Percentiles rank a stretch among this genome's conserved stretches.
Conservation (phyloP, 1,140 invertebrate species). For the Notospermus geniculatus region DNA sequence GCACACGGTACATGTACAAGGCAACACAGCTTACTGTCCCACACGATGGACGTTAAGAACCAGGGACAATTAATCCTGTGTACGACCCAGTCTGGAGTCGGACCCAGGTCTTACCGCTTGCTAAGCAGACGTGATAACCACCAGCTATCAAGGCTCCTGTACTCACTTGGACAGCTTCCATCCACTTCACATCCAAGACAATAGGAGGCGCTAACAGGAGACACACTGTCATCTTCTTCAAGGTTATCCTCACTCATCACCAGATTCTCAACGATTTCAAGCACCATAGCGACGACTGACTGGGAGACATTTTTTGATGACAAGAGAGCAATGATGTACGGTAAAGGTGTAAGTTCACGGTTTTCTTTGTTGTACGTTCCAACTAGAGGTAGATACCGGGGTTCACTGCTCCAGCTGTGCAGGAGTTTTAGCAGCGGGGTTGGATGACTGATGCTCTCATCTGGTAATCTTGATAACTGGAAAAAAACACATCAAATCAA, state of each 20-base stretch:
- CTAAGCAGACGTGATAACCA: too few relatives aligned
- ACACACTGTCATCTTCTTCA: slow-evolving; percentile 22
- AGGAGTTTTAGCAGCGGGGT: slow-evolving; percentile 79
- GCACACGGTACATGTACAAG: too few relatives aligned
- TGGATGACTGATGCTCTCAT: slow-evolving; percentile 79
- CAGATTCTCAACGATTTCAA: slow-evolving; percentile 78
- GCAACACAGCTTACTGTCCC: too few relatives aligned
- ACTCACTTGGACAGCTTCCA: too few relatives aligned
- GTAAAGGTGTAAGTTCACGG: slow-evolving; percentile 61
- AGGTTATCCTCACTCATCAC: slow-evolving; percentile 63
- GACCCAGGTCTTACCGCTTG: too few relatives aligned
- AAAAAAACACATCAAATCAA: not conserved
- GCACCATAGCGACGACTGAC: slow-evolving; percentile 68
- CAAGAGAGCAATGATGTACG: slow-evolving; percentile 70
- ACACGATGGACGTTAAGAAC: too few relatives aligned
- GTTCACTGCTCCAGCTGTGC: slow-evolving; percentile 71
- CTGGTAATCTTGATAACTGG: slow-evolving; percentile 59
- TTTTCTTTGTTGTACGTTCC: slow-evolving; percentile 61
- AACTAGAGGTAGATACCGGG: slow-evolving; percentile 67
- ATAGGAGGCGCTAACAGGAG: too few relatives aligned
- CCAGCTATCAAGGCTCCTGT: too few relatives aligned
- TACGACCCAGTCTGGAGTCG: too few relatives aligned
- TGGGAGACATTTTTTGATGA: slow-evolving; percentile 63
- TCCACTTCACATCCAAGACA: too few relatives aligned
- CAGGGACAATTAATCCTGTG: too few relatives aligned